These are phyloP conservation scores for Psittacula echo DNA, from an alignment of 2,797 vertebrate genomes.

Conservation along the genomic window DNA sequence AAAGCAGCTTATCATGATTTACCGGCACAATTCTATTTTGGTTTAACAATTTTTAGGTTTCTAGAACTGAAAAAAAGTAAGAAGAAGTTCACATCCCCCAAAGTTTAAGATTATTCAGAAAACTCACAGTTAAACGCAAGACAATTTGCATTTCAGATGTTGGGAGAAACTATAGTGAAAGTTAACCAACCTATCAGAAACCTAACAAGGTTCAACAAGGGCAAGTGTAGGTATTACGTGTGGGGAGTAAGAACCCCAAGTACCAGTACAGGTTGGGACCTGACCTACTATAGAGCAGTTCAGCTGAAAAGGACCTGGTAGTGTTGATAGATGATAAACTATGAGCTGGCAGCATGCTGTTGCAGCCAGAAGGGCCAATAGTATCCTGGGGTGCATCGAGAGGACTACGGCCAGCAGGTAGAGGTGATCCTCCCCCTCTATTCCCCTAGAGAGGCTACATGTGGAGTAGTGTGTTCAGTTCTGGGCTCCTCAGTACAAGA, in stretches of 20 bases:
- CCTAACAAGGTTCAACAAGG: not conserved
- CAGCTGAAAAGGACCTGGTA: not conserved
- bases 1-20: not conserved
- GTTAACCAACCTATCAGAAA: not conserved
- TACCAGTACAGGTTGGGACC: not conserved
- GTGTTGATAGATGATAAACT: not conserved
- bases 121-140: not conserved
- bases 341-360: not conserved
- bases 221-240: not conserved
- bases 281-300: not conserved
- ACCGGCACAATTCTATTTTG: not conserved
- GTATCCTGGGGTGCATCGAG: not conserved
- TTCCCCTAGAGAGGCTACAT: not conserved
- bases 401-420: not conserved
- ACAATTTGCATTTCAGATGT: not conserved
- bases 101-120: not conserved
- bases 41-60: not conserved
- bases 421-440: not conserved
- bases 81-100: not conserved
- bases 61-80: not conserved
- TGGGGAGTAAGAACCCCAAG: not conserved
- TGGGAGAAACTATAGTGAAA: not conserved
- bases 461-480: not conserved
- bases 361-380: not conserved
- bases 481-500: too few species aligned